Conservation (phyloP, 2,113 vertebrate species). For the Corythaixoides concolor region DNA sequence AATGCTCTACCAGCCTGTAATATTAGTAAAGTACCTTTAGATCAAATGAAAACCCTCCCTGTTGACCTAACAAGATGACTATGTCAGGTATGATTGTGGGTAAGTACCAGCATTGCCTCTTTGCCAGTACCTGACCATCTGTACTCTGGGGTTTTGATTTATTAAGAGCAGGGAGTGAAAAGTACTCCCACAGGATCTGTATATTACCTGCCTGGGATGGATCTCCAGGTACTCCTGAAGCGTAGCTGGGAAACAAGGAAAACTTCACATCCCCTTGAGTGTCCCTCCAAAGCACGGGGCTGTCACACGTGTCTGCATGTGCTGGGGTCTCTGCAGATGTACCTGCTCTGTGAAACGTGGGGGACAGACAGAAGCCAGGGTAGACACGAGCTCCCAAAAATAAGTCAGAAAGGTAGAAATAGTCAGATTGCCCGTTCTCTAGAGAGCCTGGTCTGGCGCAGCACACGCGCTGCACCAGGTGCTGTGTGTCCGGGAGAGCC, state of each 20-base stretch:
- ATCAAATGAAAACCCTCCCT: neutral
- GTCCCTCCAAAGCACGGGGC: neutral
- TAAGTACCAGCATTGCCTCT: neutral
- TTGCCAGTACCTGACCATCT: neutral
- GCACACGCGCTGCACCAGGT: neutral
- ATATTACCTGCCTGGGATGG: neutral
- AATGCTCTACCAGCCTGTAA: neutral
- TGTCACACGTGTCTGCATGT: neutral
- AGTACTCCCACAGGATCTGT: neutral
- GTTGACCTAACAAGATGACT: neutral
- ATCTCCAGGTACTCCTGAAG: neutral
- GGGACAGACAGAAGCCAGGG: neutral
- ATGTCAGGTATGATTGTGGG: neutral
- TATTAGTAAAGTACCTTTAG: neutral
- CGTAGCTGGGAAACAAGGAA: neutral
- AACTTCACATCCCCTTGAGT: neutral
- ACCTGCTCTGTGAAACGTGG: neutral
- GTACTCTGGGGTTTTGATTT: neutral
- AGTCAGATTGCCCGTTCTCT: neutral
- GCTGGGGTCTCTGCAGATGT: neutral
- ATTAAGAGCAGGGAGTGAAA: neutral
- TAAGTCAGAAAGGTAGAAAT: neutral
- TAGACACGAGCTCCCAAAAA: neutral
- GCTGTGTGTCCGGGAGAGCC: fast-evolving
- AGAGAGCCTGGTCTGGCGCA: neutral